Base-by-base conservation (phyloP, 1,140 invertebrate genomes). In the Chironomus tepperi region DNA sequence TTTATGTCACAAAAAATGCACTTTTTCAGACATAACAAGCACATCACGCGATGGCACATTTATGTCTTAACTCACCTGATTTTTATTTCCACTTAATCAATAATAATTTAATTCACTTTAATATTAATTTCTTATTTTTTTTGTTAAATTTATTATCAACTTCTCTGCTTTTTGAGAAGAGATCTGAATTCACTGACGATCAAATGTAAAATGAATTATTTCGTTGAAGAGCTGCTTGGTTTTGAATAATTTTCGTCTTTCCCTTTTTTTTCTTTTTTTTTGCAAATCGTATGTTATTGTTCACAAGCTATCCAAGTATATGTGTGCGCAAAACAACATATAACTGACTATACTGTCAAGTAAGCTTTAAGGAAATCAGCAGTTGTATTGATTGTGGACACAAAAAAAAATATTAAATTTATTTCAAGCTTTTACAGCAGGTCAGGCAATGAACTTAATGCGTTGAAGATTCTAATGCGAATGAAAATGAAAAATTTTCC, bases 191-290 rank as follows among this genome's bases (percentile, higher is more conserved):
- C 47, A 57, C 47, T 57, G 47, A 57, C 47, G 47, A 57, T n/a
- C n/a, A 15, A 57, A 57, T 15, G 12, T 57, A n/a, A 57, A 57
- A 57, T 57, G 47, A 57, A n/a, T 12, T n/a, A 15, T 57, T 57
- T 57, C 47, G n/a, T n/a, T n/a, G 47, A 57, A n/a, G 12, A 57
- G 47, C 47, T n/a, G n/a, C n/a, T n/a, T 57, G n/a, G 47, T 57
- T 57, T 57, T 57, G 47, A 57, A n/a, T n/a, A 34, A 34, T 57
- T 57, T 57, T 57, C 47, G n/a, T 12, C n/a, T n/a, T 57, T 57
- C 47, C 47, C 47, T 57, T 57, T 57, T 47, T 57, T 57, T 57
- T n/a, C 47, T 12, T 57, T 57, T 57, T 47, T 57, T 57, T 57
- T n/a, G 47, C 47, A 34, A 57, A 57, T 57, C 47, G 47, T 57